These are phyloP conservation scores for Onychostruthus taczanowskii DNA, from an alignment of 2,113 vertebrate species.

Conservation along the genomic window DNA sequence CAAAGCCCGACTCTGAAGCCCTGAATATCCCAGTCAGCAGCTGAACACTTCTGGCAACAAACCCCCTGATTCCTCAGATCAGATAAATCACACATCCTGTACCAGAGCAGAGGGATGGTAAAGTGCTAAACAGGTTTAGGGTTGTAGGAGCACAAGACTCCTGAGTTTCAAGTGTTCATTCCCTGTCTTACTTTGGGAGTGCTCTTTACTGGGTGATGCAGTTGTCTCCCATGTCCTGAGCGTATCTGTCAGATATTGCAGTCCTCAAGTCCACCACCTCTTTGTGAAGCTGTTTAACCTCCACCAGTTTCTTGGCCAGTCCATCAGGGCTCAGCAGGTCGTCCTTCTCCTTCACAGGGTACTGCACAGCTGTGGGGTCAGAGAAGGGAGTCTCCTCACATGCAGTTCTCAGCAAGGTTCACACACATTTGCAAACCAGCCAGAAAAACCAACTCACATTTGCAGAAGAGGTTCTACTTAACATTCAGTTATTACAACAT, in stretches of 20 bases:
- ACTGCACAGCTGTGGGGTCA: constrained; percentile 72
- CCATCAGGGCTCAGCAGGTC: constrained; percentile 83
- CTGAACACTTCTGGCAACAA: constrained; percentile 2
- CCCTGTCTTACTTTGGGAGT: constrained; percentile 13
- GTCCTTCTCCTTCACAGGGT: constrained; percentile 69
- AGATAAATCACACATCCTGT: neutral
- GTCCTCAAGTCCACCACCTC: constrained; percentile 93
- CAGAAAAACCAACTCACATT: neutral
- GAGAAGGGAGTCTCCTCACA: neutral
- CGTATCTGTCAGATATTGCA: constrained; percentile 91
- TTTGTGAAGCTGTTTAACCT: constrained; percentile 85
- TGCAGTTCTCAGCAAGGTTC: neutral
- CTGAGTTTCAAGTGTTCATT: constrained; percentile 22
- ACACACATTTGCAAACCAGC: neutral
- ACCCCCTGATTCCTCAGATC: neutral
- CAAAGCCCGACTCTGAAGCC: neutral
- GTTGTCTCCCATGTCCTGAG: constrained; percentile 99
- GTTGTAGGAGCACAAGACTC: constrained; percentile 5
- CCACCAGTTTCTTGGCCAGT: constrained; percentile 85
- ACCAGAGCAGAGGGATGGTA: neutral
- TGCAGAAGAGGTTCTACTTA: neutral
- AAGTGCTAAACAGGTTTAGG: constrained; percentile 36
- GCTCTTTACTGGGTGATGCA: constrained; percentile 87
- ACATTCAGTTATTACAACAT: neutral
- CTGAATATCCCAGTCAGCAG: constrained; percentile 28